Conservation (phyloP, 2,888 invertebrate species). For the Pristionchus entomophagus region DNA sequence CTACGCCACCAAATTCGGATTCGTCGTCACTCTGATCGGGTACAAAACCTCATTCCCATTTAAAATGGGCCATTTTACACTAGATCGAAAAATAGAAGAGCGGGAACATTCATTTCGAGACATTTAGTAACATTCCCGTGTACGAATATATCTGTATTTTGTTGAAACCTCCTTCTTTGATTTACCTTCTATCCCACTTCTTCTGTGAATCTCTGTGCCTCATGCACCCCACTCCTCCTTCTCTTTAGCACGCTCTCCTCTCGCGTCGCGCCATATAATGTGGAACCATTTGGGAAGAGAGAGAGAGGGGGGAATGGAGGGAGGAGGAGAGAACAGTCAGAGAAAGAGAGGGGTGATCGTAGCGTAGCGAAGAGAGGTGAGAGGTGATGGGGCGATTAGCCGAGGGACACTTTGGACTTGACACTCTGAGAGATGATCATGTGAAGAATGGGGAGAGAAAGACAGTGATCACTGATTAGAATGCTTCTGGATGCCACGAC, state of each 20-base stretch:
- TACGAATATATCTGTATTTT: no score
- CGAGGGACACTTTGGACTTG: not conserved
- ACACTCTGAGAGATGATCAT: no score
- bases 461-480: no score
- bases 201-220: not conserved
- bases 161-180: no score
- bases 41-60: no score
- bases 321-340: not conserved
- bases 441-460: not conserved
- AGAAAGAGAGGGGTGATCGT: not conserved
- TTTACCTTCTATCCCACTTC: no score
- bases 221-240: not conserved
- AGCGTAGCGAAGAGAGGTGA: not conserved
- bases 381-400: no score
- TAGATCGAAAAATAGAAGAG: no score
- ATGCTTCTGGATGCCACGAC: no score
- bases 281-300: not conserved
- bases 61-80: no score
- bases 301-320: not conserved
- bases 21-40: slow-evolving; percentile 10
- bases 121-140: no score
- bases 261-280: not conserved
- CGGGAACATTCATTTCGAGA: no score
- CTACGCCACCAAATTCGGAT: slow-evolving; percentile 55
- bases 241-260: not conserved